Base-by-base conservation (phyloP, 1,140 invertebrate genomes). In the Drosophila prosaltans region DNA sequence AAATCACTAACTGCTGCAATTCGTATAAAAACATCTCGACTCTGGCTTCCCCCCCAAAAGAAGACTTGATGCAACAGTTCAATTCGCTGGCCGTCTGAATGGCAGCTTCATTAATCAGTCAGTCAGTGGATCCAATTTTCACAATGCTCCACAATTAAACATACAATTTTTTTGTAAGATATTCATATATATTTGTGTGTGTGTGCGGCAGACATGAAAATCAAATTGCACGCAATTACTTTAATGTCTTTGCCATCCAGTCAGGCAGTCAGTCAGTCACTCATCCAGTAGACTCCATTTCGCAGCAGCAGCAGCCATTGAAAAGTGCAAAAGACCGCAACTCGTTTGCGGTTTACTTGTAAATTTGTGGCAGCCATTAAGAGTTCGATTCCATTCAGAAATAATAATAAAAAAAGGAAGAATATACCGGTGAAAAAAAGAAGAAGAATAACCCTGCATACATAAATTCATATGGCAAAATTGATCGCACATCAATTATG, bases 31-130 rank as follows among this genome's bases (percentile, higher is more conserved):
- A 48, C 16, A 48, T 48, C 21, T 48, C 6, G 16, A 7, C 16
- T 21, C 45, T 21, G 45, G 16, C 11, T 24, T 1, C 7, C 16
- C 16, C 16, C 16, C 16, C 16, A 8, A 7, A 16, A 21, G 8
- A 36, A 36, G 45, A 30, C 4, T 48, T 6, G 45, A 76, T 79
- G 82, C 79, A 86, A 86, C 83, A 86, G 83, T 70, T 86, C 84
- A 88, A 86, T 89, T 89, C 78, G 69, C 45, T 73, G 75, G 64
- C 68, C 62, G 64, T 83, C 67, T 88, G 84, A 89, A 88, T 88
- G 84, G 74, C 80, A 88, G 84, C 77, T 89, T 88, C 84, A 88
- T 88, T 88, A 88, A 88, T 89, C 62, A 76, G 66, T 61, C 64
- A 39, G 39, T 45, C 16, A 45, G 43, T 45, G 4, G 6, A 36